Percentiles rank a stretch among this genome's conserved stretches.
phyloP scores from a whole-genome alignment of 2,113 vertebrate genomes.

The Embiotoca jacksoni region DNA sequence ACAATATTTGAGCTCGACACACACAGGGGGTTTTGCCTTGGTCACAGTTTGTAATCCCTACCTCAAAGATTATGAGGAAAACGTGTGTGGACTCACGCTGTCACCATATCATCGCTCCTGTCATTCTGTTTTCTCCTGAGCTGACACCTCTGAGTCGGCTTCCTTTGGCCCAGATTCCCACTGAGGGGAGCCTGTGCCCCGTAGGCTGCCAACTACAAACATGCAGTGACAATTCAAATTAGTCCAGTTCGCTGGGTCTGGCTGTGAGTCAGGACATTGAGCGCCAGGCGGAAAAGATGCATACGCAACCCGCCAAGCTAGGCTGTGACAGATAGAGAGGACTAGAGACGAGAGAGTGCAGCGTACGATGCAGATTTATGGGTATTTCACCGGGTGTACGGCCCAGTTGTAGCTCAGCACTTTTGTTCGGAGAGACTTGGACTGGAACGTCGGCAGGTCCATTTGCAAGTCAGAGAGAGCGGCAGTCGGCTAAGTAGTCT shows the following conservation, averaged over 20 bases:
- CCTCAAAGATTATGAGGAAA: slow-evolving; percentile 39
- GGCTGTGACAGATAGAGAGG: slow-evolving; percentile 16
- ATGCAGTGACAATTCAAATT: slow-evolving; percentile 75
- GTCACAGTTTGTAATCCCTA: slow-evolving; percentile 50
- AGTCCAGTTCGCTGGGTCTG: slow-evolving; percentile 67
- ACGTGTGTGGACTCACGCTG: slow-evolving; percentile 37
- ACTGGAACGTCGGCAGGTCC: slow-evolving; percentile 74
- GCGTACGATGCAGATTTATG: slow-evolving; percentile 13
- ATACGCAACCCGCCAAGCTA: slow-evolving; percentile 42
- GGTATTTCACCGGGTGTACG: slow-evolving; percentile 45
- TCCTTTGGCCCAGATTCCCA: slow-evolving; percentile 59
- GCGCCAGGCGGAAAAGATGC: slow-evolving; percentile 56
- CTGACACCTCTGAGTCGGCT: slow-evolving; percentile 54
- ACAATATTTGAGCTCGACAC: slow-evolving; percentile 21
- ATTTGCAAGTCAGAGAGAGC: slow-evolving; percentile 69
- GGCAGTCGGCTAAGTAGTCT: slow-evolving; percentile 62
- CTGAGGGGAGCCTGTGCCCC: slow-evolving; percentile 57
- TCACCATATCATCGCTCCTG: slow-evolving; percentile 36
- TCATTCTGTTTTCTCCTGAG: slow-evolving; percentile 28
- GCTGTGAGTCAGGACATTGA: slow-evolving; percentile 68
- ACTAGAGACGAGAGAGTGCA: not conserved
- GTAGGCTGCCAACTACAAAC: slow-evolving; percentile 61
- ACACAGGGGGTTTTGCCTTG: slow-evolving; percentile 1
- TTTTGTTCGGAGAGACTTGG: slow-evolving; percentile 43
- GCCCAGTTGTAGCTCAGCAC: slow-evolving; percentile 54